Conservation (phyloP, 2,888 invertebrate genomes). For the Drosophila ezoana region DNA sequence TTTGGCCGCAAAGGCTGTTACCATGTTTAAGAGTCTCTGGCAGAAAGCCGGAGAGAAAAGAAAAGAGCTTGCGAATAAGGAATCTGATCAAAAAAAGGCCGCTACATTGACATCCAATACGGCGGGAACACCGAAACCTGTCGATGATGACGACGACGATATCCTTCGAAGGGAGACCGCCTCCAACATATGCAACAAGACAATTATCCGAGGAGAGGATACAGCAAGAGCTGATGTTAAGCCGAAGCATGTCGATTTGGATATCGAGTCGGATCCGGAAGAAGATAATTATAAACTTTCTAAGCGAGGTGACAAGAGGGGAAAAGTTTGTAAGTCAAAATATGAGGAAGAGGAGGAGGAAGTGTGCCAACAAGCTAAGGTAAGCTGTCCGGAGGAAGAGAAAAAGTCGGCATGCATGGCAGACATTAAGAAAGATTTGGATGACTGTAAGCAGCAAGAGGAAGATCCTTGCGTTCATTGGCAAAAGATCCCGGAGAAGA, state of each 20-base stretch:
- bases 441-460: neutral
- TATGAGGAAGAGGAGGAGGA: constrained; percentile 3
- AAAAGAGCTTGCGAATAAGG: constrained; percentile 1
- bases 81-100: neutral
- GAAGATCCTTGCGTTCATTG: neutral
- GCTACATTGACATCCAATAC: neutral
- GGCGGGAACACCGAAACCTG: neutral
- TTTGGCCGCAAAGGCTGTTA: constrained; percentile 14
- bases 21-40: neutral
- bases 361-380: neutral
- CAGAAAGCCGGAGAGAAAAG: constrained; percentile 7
- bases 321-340: neutral
- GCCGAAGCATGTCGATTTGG: constrained; percentile 39
- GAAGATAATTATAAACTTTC: neutral
- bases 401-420: neutral
- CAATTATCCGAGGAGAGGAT: constrained; percentile 53
- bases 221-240: constrained; percentile 47
- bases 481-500: no score
- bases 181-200: constrained; percentile 58
- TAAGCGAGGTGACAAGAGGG: neutral
- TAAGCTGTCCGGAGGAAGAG: neutral
- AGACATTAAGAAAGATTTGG: no score
- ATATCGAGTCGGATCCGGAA: constrained; percentile 13
- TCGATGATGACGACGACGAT: constrained; percentile 14
- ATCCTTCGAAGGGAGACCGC: neutral